These are phyloP conservation scores for Phyllotis vaccarum DNA, from an alignment of 2,797 vertebrate genomes.

Conservation along the genomic window DNA sequence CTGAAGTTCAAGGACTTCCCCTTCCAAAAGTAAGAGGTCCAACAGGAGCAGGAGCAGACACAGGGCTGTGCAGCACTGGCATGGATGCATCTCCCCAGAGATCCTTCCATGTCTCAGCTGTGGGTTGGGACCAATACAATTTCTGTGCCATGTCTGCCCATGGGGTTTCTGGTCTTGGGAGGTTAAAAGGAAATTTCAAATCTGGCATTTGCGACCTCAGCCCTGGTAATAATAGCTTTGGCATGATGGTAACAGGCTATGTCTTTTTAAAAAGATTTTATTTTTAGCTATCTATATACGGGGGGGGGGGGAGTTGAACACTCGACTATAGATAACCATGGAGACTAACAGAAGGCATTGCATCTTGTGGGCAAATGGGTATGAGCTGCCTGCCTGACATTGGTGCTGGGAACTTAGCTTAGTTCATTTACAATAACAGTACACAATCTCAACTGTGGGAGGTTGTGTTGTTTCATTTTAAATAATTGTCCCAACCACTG, in stretches of 20 bases:
- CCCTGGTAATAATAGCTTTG: neutral
- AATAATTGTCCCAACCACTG: too few relatives aligned
- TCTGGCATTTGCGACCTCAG: neutral
- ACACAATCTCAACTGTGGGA: too few relatives aligned
- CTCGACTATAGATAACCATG: neutral
- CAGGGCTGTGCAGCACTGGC: neutral
- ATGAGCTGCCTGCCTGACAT: neutral
- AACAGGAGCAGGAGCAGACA: neutral
- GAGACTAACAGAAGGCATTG: neutral
- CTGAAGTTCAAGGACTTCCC: neutral
- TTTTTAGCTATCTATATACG: neutral
- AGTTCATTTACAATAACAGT: neutral
- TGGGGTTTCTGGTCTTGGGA: neutral
- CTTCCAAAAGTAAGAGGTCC: neutral
- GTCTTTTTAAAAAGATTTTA: neutral
- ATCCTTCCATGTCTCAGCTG: neutral
- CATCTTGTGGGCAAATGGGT: neutral
- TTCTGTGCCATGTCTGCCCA: neutral
- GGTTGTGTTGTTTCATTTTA: too few relatives aligned
- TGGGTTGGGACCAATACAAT: accelerated
- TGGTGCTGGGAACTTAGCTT: neutral
- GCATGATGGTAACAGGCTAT: neutral
- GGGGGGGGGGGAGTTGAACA: neutral
- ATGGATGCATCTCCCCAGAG: neutral
- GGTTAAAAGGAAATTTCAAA: neutral